Percentiles rank a stretch among this genome's conserved stretches.
These are phyloP conservation scores for Scaptomyza tumidula DNA, from an alignment of 2,888 invertebrate species.

Conservation along the genomic window DNA sequence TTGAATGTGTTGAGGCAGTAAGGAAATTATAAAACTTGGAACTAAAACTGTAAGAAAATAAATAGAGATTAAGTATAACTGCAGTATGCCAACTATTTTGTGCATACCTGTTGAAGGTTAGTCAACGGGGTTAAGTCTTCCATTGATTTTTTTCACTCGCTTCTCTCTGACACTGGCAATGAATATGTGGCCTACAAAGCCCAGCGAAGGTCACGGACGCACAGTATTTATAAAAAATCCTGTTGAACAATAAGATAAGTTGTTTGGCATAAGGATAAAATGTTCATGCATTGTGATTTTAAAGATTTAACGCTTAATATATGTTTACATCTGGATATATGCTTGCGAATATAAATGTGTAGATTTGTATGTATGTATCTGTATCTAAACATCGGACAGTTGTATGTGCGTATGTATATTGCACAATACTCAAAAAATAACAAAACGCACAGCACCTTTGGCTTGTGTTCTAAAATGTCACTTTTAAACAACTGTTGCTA, in stretches of 20 bases:
- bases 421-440: constrained; percentile 40
- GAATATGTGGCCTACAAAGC: constrained; percentile 42
- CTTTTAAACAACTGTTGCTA: background rate
- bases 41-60: constrained; percentile 59
- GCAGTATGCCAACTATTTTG: constrained; percentile 7
- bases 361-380: background rate
- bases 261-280: constrained; percentile 1
- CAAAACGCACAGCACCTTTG: background rate
- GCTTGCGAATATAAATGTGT: background rate
- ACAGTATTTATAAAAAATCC: constrained; percentile 21
- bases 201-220: constrained; percentile 66
- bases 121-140: constrained; percentile 78
- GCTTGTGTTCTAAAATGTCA: background rate
- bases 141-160: constrained; percentile 71
- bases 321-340: constrained; percentile 8
- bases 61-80: constrained; percentile 25
- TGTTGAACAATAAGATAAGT: constrained; percentile 29
- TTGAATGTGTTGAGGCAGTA: constrained; percentile 32
- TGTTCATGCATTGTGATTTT: background rate
- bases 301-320: constrained; percentile 6
- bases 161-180: constrained; percentile 58
- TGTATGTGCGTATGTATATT: constrained; percentile 18
- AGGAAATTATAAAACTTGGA: constrained; percentile 44
- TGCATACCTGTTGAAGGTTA: constrained; percentile 75
- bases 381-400: constrained; percentile 10